Conservation (phyloP, 2,797 vertebrate species). For the Melanotaenia maccullochi region DNA sequence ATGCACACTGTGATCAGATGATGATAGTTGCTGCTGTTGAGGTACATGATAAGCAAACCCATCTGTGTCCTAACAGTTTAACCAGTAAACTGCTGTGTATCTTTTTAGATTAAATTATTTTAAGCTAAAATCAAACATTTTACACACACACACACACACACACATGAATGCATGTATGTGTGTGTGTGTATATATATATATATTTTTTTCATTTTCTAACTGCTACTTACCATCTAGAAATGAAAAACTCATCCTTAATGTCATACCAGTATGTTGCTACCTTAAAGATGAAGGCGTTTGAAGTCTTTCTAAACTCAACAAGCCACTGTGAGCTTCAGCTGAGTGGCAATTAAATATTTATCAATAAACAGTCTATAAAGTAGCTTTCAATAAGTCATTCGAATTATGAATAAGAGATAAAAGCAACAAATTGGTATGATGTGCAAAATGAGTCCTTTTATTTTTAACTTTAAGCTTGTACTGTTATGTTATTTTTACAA, state of each 20-base stretch:
- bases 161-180: too few species aligned
- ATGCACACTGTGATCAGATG: background rate
- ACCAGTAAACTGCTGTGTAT: background rate
- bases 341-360: background rate
- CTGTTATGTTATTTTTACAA: conserved; percentile 20
- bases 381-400: background rate
- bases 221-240: conserved; percentile 8
- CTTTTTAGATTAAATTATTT: conserved; percentile 6
- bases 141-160: too few species aligned
- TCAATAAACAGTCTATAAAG: background rate
- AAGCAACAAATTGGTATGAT: conserved; percentile 26
- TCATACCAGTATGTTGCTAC: conserved; percentile 12
- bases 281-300: background rate
- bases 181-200: too few species aligned
- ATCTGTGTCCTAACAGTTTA: conserved; percentile 12
- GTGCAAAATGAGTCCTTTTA: conserved; percentile 18
- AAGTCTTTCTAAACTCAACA: background rate
- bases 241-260: conserved; percentile 8
- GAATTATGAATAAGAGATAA: background rate
- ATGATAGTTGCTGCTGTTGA: background rate
- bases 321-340: background rate
- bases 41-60: background rate
- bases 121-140: background rate
- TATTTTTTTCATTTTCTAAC: conserved; percentile 7
- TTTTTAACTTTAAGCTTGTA: conserved; percentile 13